Evolutionary conservation across 2,797 vertebrate genomes (phyloP).

Genomic region (Xiphorhynchus erythropygius): DNA sequence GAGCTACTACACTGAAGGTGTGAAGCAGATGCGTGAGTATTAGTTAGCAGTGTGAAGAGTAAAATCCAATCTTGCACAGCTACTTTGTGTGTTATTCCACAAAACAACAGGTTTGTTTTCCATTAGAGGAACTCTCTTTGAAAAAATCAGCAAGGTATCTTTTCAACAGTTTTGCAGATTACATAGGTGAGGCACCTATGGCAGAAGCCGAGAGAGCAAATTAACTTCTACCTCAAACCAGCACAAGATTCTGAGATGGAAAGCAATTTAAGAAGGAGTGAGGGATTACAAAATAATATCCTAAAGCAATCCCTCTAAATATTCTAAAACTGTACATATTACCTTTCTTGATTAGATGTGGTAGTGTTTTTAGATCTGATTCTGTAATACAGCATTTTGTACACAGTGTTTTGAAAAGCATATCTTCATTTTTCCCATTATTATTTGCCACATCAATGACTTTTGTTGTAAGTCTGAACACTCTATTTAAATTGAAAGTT

Average conservation of each 20-base stretch:
- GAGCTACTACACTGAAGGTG: not conserved
- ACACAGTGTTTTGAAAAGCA: not conserved
- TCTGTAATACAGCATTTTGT: not conserved
- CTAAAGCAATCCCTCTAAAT: not conserved
- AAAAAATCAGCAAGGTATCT: not conserved
- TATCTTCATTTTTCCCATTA: not conserved
- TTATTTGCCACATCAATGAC: not conserved
- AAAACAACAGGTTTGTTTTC: not conserved
- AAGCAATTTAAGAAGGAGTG: not conserved
- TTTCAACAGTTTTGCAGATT: not conserved
- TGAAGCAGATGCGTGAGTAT: not conserved
- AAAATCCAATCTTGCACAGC: not conserved
- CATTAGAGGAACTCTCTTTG: not conserved
- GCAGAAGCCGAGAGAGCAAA: not conserved
- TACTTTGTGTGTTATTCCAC: not conserved
- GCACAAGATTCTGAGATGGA: not conserved
- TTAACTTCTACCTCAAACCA: not conserved
- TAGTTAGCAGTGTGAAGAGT: not conserved
- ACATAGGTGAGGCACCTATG: not conserved
- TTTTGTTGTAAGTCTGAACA: not conserved
- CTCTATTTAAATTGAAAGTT: conserved; percentile 6
- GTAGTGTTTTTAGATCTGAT: not conserved
- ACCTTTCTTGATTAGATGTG: not conserved
- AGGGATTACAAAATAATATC: not conserved
- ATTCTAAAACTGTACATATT: not conserved